Evolutionary conservation across 2,888 invertebrate genomes (phyloP), one percentile per base, ranked within the genome.

Genomic region (Ectropis crepuscularia): DNA sequence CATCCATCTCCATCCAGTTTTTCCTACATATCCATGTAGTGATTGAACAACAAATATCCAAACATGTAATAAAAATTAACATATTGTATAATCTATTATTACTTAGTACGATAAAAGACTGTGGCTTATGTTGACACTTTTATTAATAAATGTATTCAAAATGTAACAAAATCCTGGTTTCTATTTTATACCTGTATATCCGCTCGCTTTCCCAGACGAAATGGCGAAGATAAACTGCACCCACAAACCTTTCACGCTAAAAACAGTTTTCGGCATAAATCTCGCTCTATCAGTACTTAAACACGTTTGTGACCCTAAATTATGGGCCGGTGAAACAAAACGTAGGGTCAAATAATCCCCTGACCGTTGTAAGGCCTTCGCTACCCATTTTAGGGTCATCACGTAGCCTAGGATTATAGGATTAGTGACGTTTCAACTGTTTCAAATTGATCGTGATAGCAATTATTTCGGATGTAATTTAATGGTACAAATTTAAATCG

Each of bases 211-310:
- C 16, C 16, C 16, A 28, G 16, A 28, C 16, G 4, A 28, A 28
- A 28, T 28, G 4, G 16, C 16, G 16, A 39, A 39, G 5, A n/a
- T 41, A 10, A 49, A 37, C 11, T 53, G 16, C 5, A 9, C 12
- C 39, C n/a, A 2, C 8, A 43, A 16, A 61, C 43, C 49, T 49
- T 55, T 48, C n/a, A n/a, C 9, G 6, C 48, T 28, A 53, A 41
- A 48, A 16, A 8, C 38, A 28, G 11, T 51, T 45, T 43, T 16
- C n/a, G 42, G 37, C 61, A 68, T 69, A 72, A 70, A 72, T 72
- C 70, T 64, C 46, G 48, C 65, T 53, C 39, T 70, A 72, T 72
- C 70, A 65, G 67, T 72, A 70, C 72, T 72, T 69, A 65, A 70
- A 68, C 72, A 72, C 70, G 72, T 68, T 65, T 65, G 63, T 50